phyloP scores from a whole-genome alignment of 2,888 invertebrate species.

The Campopleginae sp. region DNA sequence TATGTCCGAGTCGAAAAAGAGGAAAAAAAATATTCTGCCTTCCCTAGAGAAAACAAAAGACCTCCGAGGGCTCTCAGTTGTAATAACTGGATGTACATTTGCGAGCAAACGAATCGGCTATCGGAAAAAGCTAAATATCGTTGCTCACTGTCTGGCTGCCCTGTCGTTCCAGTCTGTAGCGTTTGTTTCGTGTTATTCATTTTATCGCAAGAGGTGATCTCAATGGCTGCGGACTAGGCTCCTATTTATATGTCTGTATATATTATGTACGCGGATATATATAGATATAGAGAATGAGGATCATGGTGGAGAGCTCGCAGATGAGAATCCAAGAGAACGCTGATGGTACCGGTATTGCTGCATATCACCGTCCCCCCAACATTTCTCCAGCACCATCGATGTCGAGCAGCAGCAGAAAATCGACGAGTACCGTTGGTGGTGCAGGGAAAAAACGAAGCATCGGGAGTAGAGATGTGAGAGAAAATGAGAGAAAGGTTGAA shows the following conservation, averaged over 20 bases:
- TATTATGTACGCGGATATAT: background rate
- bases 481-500: conserved; percentile 7
- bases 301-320: conserved; percentile 60
- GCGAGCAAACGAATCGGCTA: conserved; percentile 71
- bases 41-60: conserved; percentile 32
- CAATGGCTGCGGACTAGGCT: conserved; percentile 22
- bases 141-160: conserved; percentile 64
- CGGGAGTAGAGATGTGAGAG: conserved; percentile 12
- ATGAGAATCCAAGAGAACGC: conserved; percentile 58
- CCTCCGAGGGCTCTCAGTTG: conserved; percentile 47
- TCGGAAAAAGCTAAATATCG: conserved; percentile 82
- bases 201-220: conserved; percentile 72
- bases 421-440: conserved; percentile 57
- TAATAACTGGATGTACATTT: conserved; percentile 56
- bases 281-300: conserved; percentile 34
- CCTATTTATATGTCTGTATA: conserved; percentile 1
- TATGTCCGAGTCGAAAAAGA: background rate
- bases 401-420: conserved; percentile 49
- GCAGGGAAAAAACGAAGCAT: conserved; percentile 40
- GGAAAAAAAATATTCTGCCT: background rate
- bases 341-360: conserved; percentile 56
- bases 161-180: conserved; percentile 65
- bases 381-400: conserved; percentile 51
- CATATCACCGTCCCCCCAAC: conserved; percentile 49
- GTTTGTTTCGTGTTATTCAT: conserved; percentile 78